Evolutionary conservation across 2,797 vertebrate genomes (phyloP).

Genomic region (Protonibea diacanthus): DNA sequence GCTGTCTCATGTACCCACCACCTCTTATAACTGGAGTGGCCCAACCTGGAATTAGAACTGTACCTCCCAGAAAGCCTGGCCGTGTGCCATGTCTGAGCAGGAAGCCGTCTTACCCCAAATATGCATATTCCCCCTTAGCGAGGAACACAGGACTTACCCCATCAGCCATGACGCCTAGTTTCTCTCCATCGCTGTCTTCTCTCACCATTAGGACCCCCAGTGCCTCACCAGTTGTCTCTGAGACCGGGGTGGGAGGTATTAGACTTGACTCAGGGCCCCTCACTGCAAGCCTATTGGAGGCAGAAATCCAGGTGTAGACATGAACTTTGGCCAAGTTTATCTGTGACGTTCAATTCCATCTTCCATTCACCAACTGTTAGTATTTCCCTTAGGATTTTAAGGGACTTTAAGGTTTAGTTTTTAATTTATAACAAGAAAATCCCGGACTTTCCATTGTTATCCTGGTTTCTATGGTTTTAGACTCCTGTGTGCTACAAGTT

Average conservation of each 20-base stretch:
- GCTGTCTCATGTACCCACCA: slow-evolving; percentile 87
- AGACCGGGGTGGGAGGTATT: slow-evolving; percentile 79
- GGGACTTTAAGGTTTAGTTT: slow-evolving; percentile 24
- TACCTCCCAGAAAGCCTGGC: slow-evolving; percentile 86
- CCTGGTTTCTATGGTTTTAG: slow-evolving; percentile 5
- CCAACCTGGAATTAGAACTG: slow-evolving; percentile 90
- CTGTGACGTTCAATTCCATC: slow-evolving; percentile 14
- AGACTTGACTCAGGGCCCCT: slow-evolving; percentile 78
- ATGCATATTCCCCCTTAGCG: slow-evolving; percentile 81
- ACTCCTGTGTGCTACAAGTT: slow-evolving; percentile 1
- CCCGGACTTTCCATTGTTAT: not conserved
- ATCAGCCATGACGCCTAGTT: slow-evolving; percentile 88
- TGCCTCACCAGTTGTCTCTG: slow-evolving; percentile 85
- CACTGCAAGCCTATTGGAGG: slow-evolving; percentile 82
- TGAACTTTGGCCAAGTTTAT: not conserved
- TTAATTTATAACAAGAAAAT: not conserved
- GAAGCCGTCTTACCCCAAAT: slow-evolving; percentile 82
- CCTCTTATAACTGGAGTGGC: slow-evolving; percentile 92
- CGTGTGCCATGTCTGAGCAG: slow-evolving; percentile 66
- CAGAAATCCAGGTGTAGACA: slow-evolving; percentile 87
- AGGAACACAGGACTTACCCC: slow-evolving; percentile 84
- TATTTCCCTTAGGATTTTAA: slow-evolving; percentile 9
- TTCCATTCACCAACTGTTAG: slow-evolving; percentile 8
- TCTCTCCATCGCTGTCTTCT: slow-evolving; percentile 91
- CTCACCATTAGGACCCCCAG: slow-evolving; percentile 86